Evolutionary conservation across 2,113 vertebrate genomes (phyloP).

Genomic region (Carassius carassius): DNA sequence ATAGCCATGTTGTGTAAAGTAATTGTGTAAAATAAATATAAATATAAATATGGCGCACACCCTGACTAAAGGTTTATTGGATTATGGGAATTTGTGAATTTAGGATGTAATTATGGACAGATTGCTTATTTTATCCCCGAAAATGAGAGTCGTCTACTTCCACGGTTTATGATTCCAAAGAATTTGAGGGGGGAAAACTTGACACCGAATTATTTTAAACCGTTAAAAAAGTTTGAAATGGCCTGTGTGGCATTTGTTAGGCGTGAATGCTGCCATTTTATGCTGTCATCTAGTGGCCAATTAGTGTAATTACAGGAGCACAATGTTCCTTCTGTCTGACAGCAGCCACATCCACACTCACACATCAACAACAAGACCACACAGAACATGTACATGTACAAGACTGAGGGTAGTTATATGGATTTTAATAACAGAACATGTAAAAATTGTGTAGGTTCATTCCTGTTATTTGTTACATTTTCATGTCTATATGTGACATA

Average conservation of each 20-base stretch:
- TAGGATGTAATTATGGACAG: neutral
- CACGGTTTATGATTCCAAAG: neutral
- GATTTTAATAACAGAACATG: neutral
- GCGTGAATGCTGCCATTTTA: conserved; percentile 11
- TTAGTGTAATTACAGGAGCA: conserved; percentile 1
- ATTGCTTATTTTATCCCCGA: neutral
- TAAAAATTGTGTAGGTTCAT: neutral
- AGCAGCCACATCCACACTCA: neutral
- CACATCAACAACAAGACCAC: neutral
- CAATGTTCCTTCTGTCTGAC: conserved; percentile 19
- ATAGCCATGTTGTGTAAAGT: neutral
- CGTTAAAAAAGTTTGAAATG: conserved; percentile 7
- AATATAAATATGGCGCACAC: neutral
- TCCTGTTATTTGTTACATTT: neutral
- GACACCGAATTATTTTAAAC: neutral
- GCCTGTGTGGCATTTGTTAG: neutral
- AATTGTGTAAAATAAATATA: neutral
- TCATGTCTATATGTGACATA: neutral
- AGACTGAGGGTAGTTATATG: neutral
- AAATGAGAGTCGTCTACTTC: neutral
- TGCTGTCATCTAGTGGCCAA: neutral
- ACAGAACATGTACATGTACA: neutral
- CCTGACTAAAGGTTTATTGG: neutral
- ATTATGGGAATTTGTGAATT: neutral
- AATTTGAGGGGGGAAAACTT: neutral